Percentiles rank a stretch among this genome's conserved stretches.
Evolutionary conservation across 1,140 invertebrate genomes (phyloP).

Genomic region (Drosophila quadrilineata): DNA sequence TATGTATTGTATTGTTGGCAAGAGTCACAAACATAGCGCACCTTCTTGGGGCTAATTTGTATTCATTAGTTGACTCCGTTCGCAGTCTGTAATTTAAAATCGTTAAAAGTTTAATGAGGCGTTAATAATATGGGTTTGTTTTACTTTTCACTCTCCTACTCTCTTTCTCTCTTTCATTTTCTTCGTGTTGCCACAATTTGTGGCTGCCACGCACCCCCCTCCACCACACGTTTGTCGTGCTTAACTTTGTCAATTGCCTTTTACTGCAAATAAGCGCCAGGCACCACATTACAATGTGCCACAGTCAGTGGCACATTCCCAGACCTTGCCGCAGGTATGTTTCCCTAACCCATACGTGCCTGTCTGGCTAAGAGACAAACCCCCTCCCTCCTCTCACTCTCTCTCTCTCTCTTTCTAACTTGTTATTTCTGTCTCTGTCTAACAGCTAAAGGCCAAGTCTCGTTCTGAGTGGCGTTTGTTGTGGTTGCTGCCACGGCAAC

Average conservation of each 20-base stretch:
- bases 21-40: slow-evolving; percentile 8
- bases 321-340: slow-evolving; percentile 59
- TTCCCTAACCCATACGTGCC: slow-evolving; percentile 32
- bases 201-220: background rate
- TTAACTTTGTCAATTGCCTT: slow-evolving; percentile 69
- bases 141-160: slow-evolving; percentile 46
- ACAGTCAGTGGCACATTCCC: slow-evolving; percentile 11
- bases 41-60: slow-evolving; percentile 67
- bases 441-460: too few species aligned
- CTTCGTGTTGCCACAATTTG: slow-evolving; percentile 42
- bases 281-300: slow-evolving; percentile 36
- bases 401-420: too few species aligned
- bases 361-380: slow-evolving; percentile 32
- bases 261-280: slow-evolving; percentile 71
- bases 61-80: slow-evolving; percentile 70
- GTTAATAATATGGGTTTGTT: slow-evolving; percentile 80
- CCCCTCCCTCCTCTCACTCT: too few species aligned
- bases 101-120: slow-evolving; percentile 80
- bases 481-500: slow-evolving; percentile 51
- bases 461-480: slow-evolving; percentile 50
- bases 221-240: slow-evolving; percentile 33
- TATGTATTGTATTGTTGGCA: background rate
- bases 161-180: slow-evolving; percentile 49
- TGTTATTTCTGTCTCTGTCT: too few species aligned
- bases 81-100: slow-evolving; percentile 74